Conservation (phyloP, 2,888 invertebrate genomes). For the Mesochorus sp. region DNA sequence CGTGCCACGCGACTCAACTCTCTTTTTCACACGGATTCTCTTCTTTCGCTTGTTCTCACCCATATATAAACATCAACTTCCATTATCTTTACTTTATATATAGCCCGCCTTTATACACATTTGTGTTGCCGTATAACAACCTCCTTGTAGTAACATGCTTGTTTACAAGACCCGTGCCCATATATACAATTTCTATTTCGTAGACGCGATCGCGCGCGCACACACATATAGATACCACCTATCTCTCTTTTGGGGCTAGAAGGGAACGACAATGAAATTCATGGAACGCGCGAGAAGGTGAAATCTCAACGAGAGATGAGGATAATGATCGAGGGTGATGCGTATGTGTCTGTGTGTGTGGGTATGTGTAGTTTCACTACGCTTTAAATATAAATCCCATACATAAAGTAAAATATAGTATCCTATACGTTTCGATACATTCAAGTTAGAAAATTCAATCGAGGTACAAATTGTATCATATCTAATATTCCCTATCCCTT, state of each 20-base stretch:
- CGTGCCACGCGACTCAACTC: constrained; percentile 56
- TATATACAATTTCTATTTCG: constrained; percentile 58
- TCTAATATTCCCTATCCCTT: too few relatives aligned
- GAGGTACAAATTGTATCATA: too few relatives aligned
- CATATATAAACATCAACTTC: neutral
- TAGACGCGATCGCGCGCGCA: constrained; percentile 3
- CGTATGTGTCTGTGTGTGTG: neutral
- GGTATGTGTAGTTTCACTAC: constrained; percentile 2
- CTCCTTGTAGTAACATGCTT: neutral
- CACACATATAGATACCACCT: neutral
- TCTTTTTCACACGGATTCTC: constrained; percentile 68
- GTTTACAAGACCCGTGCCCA: constrained; percentile 21
- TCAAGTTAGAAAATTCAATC: neutral
- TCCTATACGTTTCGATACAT: constrained; percentile 15
- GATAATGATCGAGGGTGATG: constrained; percentile 39
- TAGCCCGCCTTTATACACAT: neutral
- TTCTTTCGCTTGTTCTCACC: neutral
- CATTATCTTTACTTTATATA: constrained; percentile 23
- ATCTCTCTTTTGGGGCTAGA: neutral
- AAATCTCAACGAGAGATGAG: constrained; percentile 41
- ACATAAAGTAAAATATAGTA: neutral
- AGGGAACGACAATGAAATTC: constrained; percentile 21
- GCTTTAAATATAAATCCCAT: constrained; percentile 3
- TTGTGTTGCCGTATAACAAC: neutral
- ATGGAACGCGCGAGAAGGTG: constrained; percentile 50